phyloP scores from a whole-genome alignment of 2,113 vertebrate species.

The Caloenas nicobarica region DNA sequence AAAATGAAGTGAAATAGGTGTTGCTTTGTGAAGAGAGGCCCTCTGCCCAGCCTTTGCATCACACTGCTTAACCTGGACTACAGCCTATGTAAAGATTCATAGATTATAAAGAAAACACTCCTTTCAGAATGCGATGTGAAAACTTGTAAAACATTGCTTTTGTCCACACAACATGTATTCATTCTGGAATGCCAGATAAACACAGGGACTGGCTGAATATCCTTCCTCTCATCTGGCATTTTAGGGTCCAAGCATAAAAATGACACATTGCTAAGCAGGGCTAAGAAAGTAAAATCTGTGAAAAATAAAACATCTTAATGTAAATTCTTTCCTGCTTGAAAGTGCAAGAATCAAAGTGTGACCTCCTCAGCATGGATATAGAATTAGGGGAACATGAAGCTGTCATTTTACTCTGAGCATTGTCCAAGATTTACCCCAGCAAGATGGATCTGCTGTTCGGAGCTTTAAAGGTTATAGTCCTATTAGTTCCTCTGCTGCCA shows the following conservation, averaged over 20 bases:
- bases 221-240: neutral
- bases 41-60: constrained; percentile 63
- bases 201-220: constrained; percentile 30
- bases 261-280: neutral
- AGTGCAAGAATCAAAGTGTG: neutral
- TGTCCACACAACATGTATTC: constrained; percentile 58
- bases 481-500: neutral
- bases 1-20: constrained; percentile 58
- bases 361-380: neutral
- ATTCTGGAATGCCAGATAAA: constrained; percentile 63
- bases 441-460: neutral
- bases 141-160: constrained; percentile 58
- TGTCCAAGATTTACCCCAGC: neutral
- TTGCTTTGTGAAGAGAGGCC: constrained; percentile 59
- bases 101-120: constrained; percentile 72
- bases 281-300: neutral
- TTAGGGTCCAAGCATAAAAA: constrained; percentile 25
- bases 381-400: neutral
- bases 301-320: neutral
- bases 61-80: constrained; percentile 67
- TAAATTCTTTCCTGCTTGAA: neutral
- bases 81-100: constrained; percentile 67
- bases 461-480: neutral
- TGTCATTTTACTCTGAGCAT: neutral
- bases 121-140: constrained; percentile 51